Conservation (phyloP, 37 sponge, comb jelly and placozoan genomes). For the Oopsacas minuta region DNA sequence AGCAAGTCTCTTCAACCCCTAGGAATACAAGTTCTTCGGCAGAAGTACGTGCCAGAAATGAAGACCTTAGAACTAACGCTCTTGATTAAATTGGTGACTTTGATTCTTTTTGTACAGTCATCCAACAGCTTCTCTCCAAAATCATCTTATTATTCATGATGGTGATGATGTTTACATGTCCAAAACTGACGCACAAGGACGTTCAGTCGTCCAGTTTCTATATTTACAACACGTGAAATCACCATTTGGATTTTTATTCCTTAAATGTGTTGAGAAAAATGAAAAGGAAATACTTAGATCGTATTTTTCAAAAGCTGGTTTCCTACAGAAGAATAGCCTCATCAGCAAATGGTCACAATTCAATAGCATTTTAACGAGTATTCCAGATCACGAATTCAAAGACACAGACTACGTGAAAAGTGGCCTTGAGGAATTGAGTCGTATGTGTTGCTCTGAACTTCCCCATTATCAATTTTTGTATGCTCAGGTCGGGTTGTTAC, state of each 20-base stretch:
- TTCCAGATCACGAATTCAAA: no score
- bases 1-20: constrained; percentile 20
- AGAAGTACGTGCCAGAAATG: constrained; percentile 14
- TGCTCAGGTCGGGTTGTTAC: no score
- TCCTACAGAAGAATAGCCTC: constrained; percentile 17
- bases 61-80: constrained; percentile 19
- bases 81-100: constrained; percentile 16
- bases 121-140: background rate
- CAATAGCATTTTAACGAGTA: constrained; percentile 18
- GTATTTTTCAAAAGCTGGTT: constrained; percentile 1
- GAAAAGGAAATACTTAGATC: constrained; percentile 14
- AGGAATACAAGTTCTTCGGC: constrained; percentile 14
- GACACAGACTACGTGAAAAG: no score
- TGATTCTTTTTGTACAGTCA: constrained; percentile 12
- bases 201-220: constrained; percentile 18
- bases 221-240: constrained; percentile 6
- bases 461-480: no score
- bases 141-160: constrained; percentile 18
- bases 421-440: no score
- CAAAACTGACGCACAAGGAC: no score
- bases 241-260: background rate
- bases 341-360: constrained; percentile 12
- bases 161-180: no score
- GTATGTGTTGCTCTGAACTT: no score
- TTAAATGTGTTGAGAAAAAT: constrained; percentile 20